These are phyloP conservation scores for Lathronympha strigana DNA, from an alignment of 2,888 invertebrate genomes.

Conservation along the genomic window DNA sequence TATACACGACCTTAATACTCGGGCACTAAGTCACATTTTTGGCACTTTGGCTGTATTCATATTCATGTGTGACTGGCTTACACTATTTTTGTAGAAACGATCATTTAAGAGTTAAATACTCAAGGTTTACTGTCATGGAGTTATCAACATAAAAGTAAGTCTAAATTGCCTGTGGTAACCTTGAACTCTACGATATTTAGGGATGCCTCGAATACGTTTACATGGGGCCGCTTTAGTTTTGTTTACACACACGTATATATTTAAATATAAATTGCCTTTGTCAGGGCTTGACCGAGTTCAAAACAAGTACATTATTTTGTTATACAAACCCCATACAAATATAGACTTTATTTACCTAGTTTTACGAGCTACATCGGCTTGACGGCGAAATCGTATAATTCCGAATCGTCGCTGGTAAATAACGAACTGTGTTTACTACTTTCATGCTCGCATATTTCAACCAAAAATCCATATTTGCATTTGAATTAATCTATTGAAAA, in stretches of 20 bases:
- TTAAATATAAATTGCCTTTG: conserved; percentile 30
- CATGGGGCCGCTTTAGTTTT: conserved; percentile 5
- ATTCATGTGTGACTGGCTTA: no score
- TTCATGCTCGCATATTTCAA: conserved; percentile 23
- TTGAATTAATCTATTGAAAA: conserved; percentile 32
- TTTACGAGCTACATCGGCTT: conserved; percentile 10
- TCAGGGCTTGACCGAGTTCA: conserved; percentile 18
- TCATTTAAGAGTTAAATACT: no score
- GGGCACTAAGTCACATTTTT: no score
- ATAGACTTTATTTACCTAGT: background rate
- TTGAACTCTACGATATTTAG: conserved; percentile 3
- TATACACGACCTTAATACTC: no score
- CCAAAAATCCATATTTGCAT: conserved; percentile 8
- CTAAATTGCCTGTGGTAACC: background rate
- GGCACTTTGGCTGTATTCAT: no score
- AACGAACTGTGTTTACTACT: conserved; percentile 28
- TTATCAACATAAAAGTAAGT: background rate
- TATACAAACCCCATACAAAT: background rate
- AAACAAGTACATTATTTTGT: conserved; percentile 25
- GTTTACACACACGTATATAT: conserved; percentile 19
- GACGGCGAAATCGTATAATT: background rate
- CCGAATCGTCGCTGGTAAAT: conserved; percentile 17
- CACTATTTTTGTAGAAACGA: no score
- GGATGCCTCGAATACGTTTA: conserved; percentile 4
- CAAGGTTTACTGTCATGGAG: no score